A percentile compares a stretch with the other conserved stretches of the same genome.
Conservation (phyloP, 1,140 invertebrate species). For the Agrypnia vestita region DNA sequence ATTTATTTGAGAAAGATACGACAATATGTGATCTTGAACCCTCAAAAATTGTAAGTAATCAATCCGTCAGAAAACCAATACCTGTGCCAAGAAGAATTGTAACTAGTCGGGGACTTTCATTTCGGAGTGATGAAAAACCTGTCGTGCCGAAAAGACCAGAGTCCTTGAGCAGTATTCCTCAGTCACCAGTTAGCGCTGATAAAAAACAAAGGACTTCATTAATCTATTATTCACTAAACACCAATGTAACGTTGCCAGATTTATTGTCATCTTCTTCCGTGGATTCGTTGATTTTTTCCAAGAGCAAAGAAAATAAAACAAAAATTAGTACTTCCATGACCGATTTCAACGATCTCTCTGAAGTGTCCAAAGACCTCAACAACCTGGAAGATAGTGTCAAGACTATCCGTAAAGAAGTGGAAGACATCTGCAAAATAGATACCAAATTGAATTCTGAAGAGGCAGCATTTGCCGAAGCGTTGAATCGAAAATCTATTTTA, state of each 20-base stretch:
- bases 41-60: no score
- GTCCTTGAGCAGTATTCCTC: background rate
- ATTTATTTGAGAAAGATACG: background rate
- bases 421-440: conserved; percentile 23
- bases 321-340: background rate
- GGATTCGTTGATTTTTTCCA: background rate
- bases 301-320: background rate
- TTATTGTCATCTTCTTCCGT: background rate
- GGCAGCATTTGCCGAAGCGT: background rate
- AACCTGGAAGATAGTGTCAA: conserved; percentile 33
- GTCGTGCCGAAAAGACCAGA: conserved; percentile 3
- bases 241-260: conserved; percentile 20
- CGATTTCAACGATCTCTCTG: conserved; percentile 27
- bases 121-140: conserved; percentile 20
- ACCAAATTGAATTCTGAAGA: background rate
- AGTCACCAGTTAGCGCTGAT: background rate
- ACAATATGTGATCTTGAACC: no score
- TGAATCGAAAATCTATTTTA: conserved; percentile 26
- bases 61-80: background rate
- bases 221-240: background rate
- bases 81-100: conserved; percentile 15
- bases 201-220: conserved; percentile 1
- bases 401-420: conserved; percentile 28
- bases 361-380: conserved; percentile 35
- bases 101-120: background rate